Percentiles rank a stretch among this genome's conserved stretches.
Conservation (phyloP, 2,888 invertebrate genomes). For the Thymelicus sylvestris region DNA sequence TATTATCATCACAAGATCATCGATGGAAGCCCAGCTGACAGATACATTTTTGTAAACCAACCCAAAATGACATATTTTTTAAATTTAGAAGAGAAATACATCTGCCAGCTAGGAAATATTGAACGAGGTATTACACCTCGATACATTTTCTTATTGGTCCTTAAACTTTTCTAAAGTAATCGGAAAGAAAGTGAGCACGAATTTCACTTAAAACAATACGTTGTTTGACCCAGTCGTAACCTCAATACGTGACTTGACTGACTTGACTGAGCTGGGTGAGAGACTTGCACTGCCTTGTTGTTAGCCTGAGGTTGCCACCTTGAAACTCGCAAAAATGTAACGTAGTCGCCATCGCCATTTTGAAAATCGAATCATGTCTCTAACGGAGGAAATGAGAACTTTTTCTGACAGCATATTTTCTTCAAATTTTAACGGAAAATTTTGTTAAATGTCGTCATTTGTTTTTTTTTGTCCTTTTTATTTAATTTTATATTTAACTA, state of each 20-base stretch:
- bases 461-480: too few species aligned
- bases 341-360: neutral
- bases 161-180: constrained; percentile 1
- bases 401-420: too few species aligned
- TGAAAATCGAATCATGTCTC: neutral
- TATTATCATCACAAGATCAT: too few species aligned
- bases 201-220: constrained; percentile 17
- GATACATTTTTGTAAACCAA: too few species aligned
- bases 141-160: neutral
- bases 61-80: too few species aligned
- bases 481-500: too few species aligned
- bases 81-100: too few species aligned
- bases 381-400: neutral
- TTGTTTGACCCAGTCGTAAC: neutral
- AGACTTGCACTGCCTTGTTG: neutral
- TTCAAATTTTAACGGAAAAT: too few species aligned
- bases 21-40: too few species aligned
- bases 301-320: neutral
- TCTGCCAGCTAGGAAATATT: too few species aligned
- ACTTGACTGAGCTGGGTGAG: neutral
- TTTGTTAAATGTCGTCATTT: too few species aligned
- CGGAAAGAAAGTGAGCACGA: constrained; percentile 14
- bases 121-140: too few species aligned
- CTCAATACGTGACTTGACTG: constrained; percentile 10
- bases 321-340: neutral